phyloP scores from a whole-genome alignment of 2,888 invertebrate genomes.

The Drosophila atripex region DNA sequence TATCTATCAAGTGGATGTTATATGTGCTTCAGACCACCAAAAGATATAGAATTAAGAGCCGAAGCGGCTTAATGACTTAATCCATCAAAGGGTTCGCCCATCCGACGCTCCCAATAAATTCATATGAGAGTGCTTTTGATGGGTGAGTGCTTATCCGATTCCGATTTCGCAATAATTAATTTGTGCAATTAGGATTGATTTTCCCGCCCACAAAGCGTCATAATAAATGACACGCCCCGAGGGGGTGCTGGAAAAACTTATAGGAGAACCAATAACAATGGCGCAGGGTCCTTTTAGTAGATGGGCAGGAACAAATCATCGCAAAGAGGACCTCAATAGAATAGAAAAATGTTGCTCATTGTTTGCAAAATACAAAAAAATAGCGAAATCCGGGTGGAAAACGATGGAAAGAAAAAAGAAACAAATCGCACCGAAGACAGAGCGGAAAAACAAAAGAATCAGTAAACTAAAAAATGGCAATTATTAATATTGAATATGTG shows the following conservation, averaged over 20 bases:
- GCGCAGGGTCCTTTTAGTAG: constrained; percentile 21
- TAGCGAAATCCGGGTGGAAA: constrained; percentile 18
- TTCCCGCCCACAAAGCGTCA: constrained; percentile 3
- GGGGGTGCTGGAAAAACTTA: neutral
- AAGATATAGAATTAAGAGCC: neutral
- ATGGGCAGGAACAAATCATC: constrained; percentile 25
- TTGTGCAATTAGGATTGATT: constrained; percentile 42
- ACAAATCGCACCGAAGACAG: constrained; percentile 8
- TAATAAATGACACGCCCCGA: neutral
- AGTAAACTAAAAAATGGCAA: constrained; percentile 60
- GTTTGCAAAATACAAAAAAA: constrained; percentile 65
- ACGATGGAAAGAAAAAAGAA: constrained; percentile 1
- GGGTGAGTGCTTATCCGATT: constrained; percentile 24
- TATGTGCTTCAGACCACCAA: constrained; percentile 20
- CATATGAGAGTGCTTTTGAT: constrained; percentile 3
- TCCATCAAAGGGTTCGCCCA: constrained; percentile 30
- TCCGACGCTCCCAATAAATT: neutral
- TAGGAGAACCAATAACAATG: constrained; percentile 26
- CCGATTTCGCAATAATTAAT: constrained; percentile 39
- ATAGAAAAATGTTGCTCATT: constrained; percentile 61
- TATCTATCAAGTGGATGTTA: constrained; percentile 35
- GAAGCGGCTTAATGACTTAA: constrained; percentile 23
- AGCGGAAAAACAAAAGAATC: constrained; percentile 23
- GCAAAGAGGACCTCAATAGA: constrained; percentile 8
- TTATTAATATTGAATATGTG: constrained; percentile 70